A percentile compares a stretch with the other conserved stretches of the same genome.
phyloP scores from a whole-genome alignment of 2,113 vertebrate genomes.

The Zeus faber region DNA sequence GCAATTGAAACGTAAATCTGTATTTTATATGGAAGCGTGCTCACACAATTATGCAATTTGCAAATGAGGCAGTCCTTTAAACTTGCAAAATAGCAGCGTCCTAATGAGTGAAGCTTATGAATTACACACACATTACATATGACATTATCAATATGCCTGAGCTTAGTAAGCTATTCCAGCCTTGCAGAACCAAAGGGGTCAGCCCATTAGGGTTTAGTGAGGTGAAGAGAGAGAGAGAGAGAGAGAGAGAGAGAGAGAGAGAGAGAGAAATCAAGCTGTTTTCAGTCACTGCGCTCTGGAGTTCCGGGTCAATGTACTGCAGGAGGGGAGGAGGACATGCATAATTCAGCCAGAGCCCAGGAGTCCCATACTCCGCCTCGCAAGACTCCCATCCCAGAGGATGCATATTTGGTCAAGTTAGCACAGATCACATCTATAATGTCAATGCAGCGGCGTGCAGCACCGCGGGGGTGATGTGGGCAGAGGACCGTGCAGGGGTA shows the following conservation, averaged over 20 bases:
- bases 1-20: no score
- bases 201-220: constrained; percentile 42
- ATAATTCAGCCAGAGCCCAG: constrained; percentile 61
- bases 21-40: no score
- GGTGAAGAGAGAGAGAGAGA: no score
- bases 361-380: constrained; percentile 62
- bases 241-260: no score
- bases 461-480: background rate
- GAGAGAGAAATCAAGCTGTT: no score
- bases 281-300: constrained; percentile 37
- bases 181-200: no score
- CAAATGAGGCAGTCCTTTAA: no score
- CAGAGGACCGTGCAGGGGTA: no score
- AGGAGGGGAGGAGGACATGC: constrained; percentile 47
- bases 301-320: constrained; percentile 49
- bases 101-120: no score
- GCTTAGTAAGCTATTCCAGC: constrained; percentile 1
- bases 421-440: constrained; percentile 23
- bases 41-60: no score
- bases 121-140: no score
- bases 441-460: constrained; percentile 6
- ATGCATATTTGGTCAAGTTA: constrained; percentile 32
- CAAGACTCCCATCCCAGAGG: constrained; percentile 36
- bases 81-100: no score
- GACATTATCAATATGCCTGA: background rate